phyloP scores from a whole-genome alignment of 2,888 invertebrate species.

The Tipula vernalis region DNA sequence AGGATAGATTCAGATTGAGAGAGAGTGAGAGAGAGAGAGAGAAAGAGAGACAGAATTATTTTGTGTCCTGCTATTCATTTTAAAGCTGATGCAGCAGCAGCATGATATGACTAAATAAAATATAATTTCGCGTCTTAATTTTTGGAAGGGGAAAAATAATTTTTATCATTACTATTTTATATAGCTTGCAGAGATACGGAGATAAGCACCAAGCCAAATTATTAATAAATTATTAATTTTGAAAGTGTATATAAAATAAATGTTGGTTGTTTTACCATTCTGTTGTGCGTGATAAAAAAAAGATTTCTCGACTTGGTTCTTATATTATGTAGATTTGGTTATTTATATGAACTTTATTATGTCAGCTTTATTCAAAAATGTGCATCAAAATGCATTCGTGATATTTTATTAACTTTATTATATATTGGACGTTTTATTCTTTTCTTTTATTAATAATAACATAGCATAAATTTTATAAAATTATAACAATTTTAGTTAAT shows the following conservation, averaged over 20 bases:
- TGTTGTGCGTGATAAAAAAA: not conserved
- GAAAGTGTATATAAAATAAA: not conserved
- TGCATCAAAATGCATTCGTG: not conserved
- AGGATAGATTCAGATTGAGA: not conserved
- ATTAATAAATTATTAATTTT: not conserved
- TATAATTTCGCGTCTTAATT: not conserved
- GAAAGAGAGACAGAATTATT: not conserved
- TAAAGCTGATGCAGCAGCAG: not conserved
- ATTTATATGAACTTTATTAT: not conserved
- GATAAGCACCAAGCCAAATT: not conserved
- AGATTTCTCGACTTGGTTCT: not conserved
- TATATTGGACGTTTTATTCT: not conserved
- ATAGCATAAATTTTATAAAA: not conserved
- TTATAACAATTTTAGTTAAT: not conserved
- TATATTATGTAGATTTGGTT: not conserved
- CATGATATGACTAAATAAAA: not conserved
- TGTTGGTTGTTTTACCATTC: not conserved
- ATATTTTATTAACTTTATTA: not conserved
- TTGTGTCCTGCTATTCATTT: not conserved
- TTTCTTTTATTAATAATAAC: not conserved
- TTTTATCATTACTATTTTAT: not conserved
- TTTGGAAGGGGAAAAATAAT: not conserved
- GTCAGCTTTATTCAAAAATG: not conserved
- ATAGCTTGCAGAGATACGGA: not conserved
- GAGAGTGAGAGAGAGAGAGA: not conserved